phyloP scores from a whole-genome alignment of 2,113 vertebrate species.

The Ictidomys tridecemlineatus region DNA sequence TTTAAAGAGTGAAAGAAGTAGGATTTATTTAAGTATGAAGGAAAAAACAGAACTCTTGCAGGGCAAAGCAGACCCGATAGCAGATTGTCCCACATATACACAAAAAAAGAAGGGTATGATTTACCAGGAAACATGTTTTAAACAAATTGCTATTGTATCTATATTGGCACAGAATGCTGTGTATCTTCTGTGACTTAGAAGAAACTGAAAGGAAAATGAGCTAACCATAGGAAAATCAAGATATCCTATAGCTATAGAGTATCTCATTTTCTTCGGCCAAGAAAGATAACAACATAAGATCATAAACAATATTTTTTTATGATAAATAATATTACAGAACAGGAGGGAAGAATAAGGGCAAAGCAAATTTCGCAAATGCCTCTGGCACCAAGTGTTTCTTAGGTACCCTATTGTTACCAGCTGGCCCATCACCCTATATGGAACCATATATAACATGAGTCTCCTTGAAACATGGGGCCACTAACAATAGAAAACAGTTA shows the following conservation, averaged over 20 bases:
- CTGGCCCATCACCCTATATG: too few species aligned
- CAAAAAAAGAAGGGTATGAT: background rate
- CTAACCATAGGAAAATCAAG: background rate
- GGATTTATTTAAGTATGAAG: too few species aligned
- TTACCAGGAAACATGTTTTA: background rate
- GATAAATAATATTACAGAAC: background rate
- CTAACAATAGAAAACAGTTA: background rate
- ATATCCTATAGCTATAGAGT: background rate
- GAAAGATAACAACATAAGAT: background rate
- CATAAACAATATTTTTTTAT: background rate
- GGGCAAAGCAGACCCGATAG: too few species aligned
- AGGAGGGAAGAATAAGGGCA: background rate
- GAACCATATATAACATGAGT: background rate
- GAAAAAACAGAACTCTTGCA: too few species aligned
- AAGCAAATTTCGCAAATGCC: background rate
- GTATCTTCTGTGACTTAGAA: background rate
- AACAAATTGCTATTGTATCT: background rate
- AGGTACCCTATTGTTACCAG: background rate
- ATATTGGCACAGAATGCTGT: background rate
- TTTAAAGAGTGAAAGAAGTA: too few species aligned
- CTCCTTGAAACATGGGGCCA: background rate
- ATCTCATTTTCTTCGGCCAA: slow-evolving; percentile 11
- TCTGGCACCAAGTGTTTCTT: background rate
- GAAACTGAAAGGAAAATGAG: slow-evolving; percentile 35
- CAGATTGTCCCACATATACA: background rate